Base-by-base conservation (phyloP, 2,888 invertebrate species). In the Erebia aethiops region DNA sequence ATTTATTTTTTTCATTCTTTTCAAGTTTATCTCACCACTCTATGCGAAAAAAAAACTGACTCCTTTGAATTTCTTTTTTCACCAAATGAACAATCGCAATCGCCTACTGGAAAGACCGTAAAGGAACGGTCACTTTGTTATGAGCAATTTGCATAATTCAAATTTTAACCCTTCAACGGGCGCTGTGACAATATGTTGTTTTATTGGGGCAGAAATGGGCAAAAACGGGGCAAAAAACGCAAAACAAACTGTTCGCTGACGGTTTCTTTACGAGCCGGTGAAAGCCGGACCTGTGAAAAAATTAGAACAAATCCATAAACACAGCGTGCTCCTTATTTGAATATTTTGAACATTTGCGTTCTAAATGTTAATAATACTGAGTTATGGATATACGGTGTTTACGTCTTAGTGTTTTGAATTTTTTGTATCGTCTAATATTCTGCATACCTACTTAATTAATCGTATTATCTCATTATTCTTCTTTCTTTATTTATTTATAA, bases 61-160 rank as follows among this genome's bases (percentile, higher is more conserved):
- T 62, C 14, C 62, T 62, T 21, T 62, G 62, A 14, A 62, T 46
- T 21, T 21, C 14, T 16, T 61, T 60, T 61, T 61, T 51, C 35
- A 60, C 43, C 54, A 68, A 64, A 71, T 57, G 54, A 65, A 70
- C 70, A 66, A 72, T 67, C 65, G 62, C 61, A 71, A 62, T 51
- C 58, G 70, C 58, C 73, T 73, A 69, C 67, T 72, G 75, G 69
- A 70, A 74, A 68, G 68, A 69, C 73, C 71, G 73, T 77, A 76
- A 77, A 69, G 67, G 62, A 64, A 56, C 70, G 21, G 77, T 76
- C 72, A 77, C 74, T 86, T 83, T 86, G 88, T 90, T 85, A 84
- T 84, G 79, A 79, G 82, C 84, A 86, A 90, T 92, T 92, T 92
- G 91, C 92, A 92, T 92, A 91, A 87, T 81, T 91, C 69, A 73